phyloP scores from a whole-genome alignment of 2,113 vertebrate species.

The Typhlomys cinereus region DNA sequence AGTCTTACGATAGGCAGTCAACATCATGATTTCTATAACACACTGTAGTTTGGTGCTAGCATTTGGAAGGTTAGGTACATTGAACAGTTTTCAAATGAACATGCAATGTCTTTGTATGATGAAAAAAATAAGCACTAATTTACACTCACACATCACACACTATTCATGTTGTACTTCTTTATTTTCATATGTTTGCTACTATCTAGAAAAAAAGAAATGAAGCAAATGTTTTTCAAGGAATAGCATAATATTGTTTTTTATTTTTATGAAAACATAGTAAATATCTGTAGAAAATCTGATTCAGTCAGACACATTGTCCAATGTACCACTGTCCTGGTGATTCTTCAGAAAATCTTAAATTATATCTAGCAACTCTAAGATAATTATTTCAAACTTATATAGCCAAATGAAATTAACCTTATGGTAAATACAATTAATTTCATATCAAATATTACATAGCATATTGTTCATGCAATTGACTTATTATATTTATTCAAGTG shows the following conservation, averaged over 20 bases:
- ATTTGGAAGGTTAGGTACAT: too few species aligned
- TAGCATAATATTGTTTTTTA: neutral
- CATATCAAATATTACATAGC: neutral
- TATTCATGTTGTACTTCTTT: too few species aligned
- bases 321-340: too few species aligned
- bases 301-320: too few species aligned
- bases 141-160: neutral
- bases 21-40: too few species aligned
- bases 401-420: too few species aligned
- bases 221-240: neutral
- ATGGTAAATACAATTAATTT: neutral
- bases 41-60: rapidly evolving
- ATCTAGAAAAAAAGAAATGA: neutral
- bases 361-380: too few species aligned
- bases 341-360: neutral
- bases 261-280: neutral
- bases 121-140: neutral
- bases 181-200: neutral
- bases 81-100: neutral
- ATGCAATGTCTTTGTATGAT: neutral
- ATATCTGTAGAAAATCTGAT: neutral
- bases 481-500: neutral
- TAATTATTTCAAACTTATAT: neutral
- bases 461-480: neutral
- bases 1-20: neutral